phyloP scores from a whole-genome alignment of 2,113 vertebrate genomes.

The Oriolus oriolus region DNA sequence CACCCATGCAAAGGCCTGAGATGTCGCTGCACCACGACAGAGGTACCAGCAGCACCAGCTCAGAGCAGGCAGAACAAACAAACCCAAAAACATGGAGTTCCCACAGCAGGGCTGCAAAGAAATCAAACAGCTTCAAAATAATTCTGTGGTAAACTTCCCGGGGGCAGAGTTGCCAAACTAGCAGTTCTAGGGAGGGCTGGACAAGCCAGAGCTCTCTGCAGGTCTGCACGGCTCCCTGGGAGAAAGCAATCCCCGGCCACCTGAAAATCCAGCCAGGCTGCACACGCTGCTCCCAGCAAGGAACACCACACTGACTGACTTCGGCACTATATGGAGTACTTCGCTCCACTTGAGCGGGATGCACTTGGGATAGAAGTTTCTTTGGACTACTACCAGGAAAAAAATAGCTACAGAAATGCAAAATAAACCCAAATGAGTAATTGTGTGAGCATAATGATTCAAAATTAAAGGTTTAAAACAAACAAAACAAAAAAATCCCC shows the following conservation, averaged over 20 bases:
- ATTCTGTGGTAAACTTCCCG: background rate
- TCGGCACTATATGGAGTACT: rapidly evolving
- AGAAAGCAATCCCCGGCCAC: background rate
- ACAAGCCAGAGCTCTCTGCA: background rate
- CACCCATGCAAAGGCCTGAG: rapidly evolving
- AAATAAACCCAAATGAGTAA: background rate
- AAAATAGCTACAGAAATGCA: background rate
- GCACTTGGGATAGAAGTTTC: rapidly evolving
- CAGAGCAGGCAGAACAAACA: background rate
- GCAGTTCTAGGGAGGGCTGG: background rate
- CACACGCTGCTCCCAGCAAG: background rate
- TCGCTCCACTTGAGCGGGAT: rapidly evolving
- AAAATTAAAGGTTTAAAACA: background rate
- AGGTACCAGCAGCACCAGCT: background rate
- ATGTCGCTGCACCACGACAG: background rate
- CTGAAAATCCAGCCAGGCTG: slow-evolving; percentile 3
- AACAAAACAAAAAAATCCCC: background rate
- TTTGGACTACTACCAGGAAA: background rate
- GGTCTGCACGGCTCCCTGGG: background rate
- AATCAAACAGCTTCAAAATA: background rate
- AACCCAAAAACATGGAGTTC: background rate
- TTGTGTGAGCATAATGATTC: background rate
- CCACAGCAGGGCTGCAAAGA: background rate
- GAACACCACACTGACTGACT: background rate
- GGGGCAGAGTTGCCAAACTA: background rate